Conservation (phyloP, 2,797 vertebrate species). For the Manis javanica region DNA sequence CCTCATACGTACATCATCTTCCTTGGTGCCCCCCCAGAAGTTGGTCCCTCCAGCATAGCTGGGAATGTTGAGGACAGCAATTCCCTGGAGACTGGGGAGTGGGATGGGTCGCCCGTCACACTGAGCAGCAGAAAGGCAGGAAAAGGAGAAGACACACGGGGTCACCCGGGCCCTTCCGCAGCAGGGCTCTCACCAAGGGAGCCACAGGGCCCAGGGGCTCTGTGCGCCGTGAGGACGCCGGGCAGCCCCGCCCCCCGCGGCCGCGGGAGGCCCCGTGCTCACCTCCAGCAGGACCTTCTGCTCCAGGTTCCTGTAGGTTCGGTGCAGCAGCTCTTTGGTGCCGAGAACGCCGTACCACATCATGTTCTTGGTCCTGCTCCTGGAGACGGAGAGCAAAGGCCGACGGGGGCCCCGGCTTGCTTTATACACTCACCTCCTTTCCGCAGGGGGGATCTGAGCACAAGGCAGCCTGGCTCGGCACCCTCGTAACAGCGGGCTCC, state of each 20-base stretch:
- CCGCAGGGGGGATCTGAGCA: no score
- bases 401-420: fast-evolving
- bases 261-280: constrained; percentile 54
- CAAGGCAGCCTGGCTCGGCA: no score
- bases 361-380: constrained; percentile 98
- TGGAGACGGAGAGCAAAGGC: not conserved
- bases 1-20: constrained; percentile 93
- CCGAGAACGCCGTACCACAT: constrained; percentile 99
- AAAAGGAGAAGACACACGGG: not conserved
- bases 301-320: constrained; percentile 97
- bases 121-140: constrained; percentile 78
- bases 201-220: not conserved
- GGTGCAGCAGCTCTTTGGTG: constrained; percentile 96
- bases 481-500: no score
- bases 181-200: not conserved
- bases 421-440: not conserved
- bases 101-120: constrained; percentile 96
- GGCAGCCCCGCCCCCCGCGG: fast-evolving
- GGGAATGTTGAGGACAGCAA: constrained; percentile 97
- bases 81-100: constrained; percentile 97
- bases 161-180: not conserved
- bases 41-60: constrained; percentile 98
- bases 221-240: fast-evolving
- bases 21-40: constrained; percentile 99
- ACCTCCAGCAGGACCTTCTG: constrained; percentile 97